Evolutionary conservation across 2,113 vertebrate genomes (phyloP).

Genomic region (Motacilla tschutschensis): DNA sequence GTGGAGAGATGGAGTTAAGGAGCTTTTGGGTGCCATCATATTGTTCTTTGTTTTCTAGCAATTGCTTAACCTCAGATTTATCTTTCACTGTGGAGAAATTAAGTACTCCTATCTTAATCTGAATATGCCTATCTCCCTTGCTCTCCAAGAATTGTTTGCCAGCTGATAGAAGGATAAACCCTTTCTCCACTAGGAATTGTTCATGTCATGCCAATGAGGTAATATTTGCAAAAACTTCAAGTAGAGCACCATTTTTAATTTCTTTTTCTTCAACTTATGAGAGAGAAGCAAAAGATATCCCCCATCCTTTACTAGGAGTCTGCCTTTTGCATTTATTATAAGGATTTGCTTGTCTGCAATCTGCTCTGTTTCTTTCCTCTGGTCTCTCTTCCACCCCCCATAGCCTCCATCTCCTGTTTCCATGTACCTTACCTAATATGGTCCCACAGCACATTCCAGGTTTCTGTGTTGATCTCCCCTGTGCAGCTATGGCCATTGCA

Average conservation of each 20-base stretch:
- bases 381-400: not conserved
- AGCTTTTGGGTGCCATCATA: not conserved
- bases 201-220: not conserved
- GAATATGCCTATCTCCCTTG: not conserved
- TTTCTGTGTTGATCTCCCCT: not conserved
- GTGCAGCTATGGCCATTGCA: not conserved
- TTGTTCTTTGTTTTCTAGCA: not conserved
- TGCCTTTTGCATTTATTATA: not conserved
- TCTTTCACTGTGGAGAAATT: not conserved
- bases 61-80: not conserved
- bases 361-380: not conserved
- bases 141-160: not conserved
- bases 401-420: not conserved
- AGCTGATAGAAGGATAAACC: not conserved
- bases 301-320: not conserved
- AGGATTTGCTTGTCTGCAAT: not conserved
- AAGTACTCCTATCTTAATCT: not conserved
- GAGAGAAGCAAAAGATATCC: not conserved
- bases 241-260: not conserved
- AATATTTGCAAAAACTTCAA: not conserved
- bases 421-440: not conserved
- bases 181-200: not conserved
- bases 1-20: not conserved
- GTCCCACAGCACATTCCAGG: fast-evolving
- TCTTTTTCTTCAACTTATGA: not conserved